Percentiles rank a stretch among this genome's conserved stretches.
Conservation (phyloP, 1,140 invertebrate species). For the Venustaconcha ellipsiformis region DNA sequence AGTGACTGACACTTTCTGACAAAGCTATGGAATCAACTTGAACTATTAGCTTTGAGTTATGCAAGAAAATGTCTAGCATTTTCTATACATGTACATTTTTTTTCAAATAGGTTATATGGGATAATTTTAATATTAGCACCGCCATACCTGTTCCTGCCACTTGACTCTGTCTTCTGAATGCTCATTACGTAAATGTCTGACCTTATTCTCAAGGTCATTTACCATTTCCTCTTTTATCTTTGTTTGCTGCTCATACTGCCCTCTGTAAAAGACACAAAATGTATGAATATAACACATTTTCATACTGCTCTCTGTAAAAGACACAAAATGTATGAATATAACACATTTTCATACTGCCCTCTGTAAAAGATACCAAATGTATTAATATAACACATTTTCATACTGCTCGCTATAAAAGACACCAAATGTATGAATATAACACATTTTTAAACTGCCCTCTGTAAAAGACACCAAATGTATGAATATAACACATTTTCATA, state of each 20-base stretch:
- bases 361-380: slow-evolving; percentile 30
- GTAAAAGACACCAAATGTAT: neutral
- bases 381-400: neutral
- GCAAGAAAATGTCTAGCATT: no score
- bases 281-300: neutral
- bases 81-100: no score
- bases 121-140: no score
- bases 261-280: slow-evolving; percentile 33
- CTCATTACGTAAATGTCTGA: slow-evolving; percentile 52
- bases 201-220: slow-evolving; percentile 52
- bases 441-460: neutral
- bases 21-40: no score
- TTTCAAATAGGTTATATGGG: no score
- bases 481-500: neutral
- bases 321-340: no score
- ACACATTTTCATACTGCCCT: slow-evolving; percentile 45
- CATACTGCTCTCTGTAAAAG: no score
- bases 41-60: no score
- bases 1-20: no score
- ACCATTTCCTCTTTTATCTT: slow-evolving; percentile 52
- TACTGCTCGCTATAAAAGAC: no score
- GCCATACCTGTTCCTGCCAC: slow-evolving; percentile 52
- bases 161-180: slow-evolving; percentile 37
- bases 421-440: no score
- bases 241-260: slow-evolving; percentile 50